Conservation (phyloP, 2,113 vertebrate genomes). For the Chinchilla lanigera region DNA sequence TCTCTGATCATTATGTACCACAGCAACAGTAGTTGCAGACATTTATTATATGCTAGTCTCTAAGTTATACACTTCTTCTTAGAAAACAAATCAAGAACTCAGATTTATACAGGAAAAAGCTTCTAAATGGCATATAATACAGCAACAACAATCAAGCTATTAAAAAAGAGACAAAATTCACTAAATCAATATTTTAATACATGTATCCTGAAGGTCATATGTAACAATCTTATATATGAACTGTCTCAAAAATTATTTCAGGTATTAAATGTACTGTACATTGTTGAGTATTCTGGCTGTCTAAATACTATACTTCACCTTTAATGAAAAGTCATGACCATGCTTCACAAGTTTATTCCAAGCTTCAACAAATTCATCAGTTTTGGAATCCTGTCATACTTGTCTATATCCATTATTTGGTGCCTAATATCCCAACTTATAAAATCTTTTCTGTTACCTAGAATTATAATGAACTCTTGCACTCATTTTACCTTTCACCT, state of each 20-base stretch:
- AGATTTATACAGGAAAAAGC: not conserved
- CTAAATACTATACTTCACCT: not conserved
- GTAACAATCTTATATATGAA: conserved; percentile 43
- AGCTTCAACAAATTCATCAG: not conserved
- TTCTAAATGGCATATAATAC: not conserved
- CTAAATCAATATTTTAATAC: not conserved
- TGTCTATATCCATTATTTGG: not conserved
- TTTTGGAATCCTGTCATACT: conserved; percentile 41
- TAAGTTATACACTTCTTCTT: conserved; percentile 37
- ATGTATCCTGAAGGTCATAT: not conserved
- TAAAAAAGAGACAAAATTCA: not conserved
- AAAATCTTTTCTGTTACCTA: not conserved
- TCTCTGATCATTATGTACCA: conserved; percentile 5
- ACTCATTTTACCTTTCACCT: conserved; percentile 21
- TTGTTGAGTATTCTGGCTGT: not conserved
- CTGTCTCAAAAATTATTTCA: conserved; percentile 6
- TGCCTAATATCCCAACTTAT: not conserved
- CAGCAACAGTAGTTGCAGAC: not conserved
- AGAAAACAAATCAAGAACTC: conserved; percentile 26
- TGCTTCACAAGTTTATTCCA: not conserved
- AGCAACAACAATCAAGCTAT: not conserved
- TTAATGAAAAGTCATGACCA: not conserved
- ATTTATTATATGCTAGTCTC: conserved; percentile 11
- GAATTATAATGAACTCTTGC: not conserved
- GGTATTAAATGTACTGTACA: not conserved